Percentiles rank a stretch among this genome's conserved stretches.
Evolutionary conservation across 2,797 vertebrate genomes (phyloP).

Genomic region (Anguilla megastoma): DNA sequence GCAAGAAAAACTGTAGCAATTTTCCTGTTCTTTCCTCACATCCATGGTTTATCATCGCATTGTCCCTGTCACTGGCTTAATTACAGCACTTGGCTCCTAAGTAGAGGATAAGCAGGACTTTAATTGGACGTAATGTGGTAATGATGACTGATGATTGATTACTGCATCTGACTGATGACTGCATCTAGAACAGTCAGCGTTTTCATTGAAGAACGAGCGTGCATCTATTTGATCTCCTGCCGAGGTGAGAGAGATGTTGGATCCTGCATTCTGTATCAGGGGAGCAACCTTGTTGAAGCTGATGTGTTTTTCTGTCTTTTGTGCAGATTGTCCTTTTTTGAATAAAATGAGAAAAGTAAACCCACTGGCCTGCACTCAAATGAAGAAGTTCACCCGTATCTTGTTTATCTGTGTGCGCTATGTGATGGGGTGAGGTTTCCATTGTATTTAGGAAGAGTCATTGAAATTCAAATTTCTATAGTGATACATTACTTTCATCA

Average conservation of each 20-base stretch:
- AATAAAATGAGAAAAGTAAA: background rate
- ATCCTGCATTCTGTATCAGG: background rate
- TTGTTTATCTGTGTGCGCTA: background rate
- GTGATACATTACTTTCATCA: too few species aligned
- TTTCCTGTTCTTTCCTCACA: background rate
- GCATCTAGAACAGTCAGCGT: background rate
- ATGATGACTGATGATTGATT: background rate
- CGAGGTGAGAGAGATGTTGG: background rate
- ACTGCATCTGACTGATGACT: too few species aligned
- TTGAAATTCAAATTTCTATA: too few species aligned
- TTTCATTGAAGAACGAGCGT: background rate
- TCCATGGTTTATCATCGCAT: background rate
- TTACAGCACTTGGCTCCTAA: background rate
- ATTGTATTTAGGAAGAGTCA: too few species aligned
- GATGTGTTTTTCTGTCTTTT: background rate
- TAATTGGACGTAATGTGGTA: background rate
- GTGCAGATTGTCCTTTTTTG: background rate
- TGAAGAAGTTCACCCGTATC: background rate
- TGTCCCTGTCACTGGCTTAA: background rate
- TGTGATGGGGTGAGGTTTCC: too few species aligned
- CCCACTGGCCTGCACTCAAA: background rate
- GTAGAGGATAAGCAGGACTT: background rate
- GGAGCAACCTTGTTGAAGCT: slow-evolving; percentile 1
- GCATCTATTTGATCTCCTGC: background rate
- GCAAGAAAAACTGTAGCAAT: background rate